Base-by-base conservation (phyloP, 2,888 invertebrate genomes). In the Cephus pygmeus region DNA sequence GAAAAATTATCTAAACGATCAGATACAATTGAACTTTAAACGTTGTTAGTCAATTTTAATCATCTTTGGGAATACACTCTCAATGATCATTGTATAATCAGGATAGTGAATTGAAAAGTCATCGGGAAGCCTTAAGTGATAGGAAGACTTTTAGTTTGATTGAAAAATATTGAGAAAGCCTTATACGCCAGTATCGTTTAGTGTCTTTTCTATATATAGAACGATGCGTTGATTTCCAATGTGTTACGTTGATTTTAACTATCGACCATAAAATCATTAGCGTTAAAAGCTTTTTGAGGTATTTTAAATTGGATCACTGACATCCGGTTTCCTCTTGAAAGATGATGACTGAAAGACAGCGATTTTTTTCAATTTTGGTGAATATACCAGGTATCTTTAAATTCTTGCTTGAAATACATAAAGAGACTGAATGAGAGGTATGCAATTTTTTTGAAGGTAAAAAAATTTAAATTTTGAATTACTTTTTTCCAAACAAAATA, bases 161-260 rank as follows among this genome's bases (percentile, higher is more conserved):
- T 56, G 9, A 56, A 56, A 56, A 56, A 23, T 56, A 56, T 56
- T 56, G 40, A 23, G 40, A 56, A 56, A 56, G 6, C 40, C 40
- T 56, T 56, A 23, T 56, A 56, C 6, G 15, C 40, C 40, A 23
- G 23, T 56, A 56, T 56, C 23, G 40, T 23, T 85, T 23, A 56
- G 23, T 23, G 23, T 23, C 40, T 56, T 23, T 56, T 23, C 23
- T 56, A 56, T 56, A 56, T 56, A 56, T 56, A 56, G 40, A 56
- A 56, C 40, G 36, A 40, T 0, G 40, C 4, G 23, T 56, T 1
- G 9, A 23, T 56, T 23, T 40, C 9, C 15, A 40, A 40, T 15
- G 40, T 23, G 6, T 40, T 23, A 0, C 4, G 1, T 23, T 40
- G 1, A 40, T 9, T 56, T 40, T 56, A 56, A 40, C 4, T 2